Base-by-base conservation (phyloP, 2,888 invertebrate genomes). In the Eledona agricola region DNA sequence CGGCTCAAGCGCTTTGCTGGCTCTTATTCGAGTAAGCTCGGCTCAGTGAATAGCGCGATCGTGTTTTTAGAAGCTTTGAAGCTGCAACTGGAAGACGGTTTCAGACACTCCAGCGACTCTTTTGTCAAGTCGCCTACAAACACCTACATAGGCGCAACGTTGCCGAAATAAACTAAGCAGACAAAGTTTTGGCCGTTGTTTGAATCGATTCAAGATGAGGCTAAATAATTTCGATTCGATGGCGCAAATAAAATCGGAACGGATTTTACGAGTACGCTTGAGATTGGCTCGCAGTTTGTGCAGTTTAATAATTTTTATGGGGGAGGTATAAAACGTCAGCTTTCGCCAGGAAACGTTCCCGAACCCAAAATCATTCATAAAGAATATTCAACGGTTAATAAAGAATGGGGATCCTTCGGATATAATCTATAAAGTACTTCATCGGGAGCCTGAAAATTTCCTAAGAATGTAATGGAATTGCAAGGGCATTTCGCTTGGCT, bases 251-350 rank as follows among this genome's bases (percentile, higher is more conserved):
- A 66, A 66, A 64, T 62, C 57, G 54, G 65, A 61, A 57, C 58
- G 49, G 49, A 61, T 67, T 67, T 69, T 67, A 67, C 64, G 64
- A 58, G 55, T 59, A 37, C 64, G 66, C 67, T 67, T 66, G 64
- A 63, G 62, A 60, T 59, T 60, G 62, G 63, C 54, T 59, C 62
- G 62, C 65, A 64, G 66, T 67, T 68, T 64, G 65, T 63, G 34
- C 56, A 69, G 69, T 69, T 71, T 71, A 71, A 72, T 71, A 72
- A 72, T 72, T 72, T 72, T 72, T 71, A 71, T 69, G 69, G 43
- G 58, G 59, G 55, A 58, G 64, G 61, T 65, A 68, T 70, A 70
- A 70, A 71, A 66, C 61, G 51, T 43, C 55, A 46, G 58, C 46
- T 55, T 46, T 53, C n/a, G n/a, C n/a, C n/a, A n/a, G 60, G 25